These are phyloP conservation scores for Drosophila kepulauana DNA, from an alignment of 1,140 invertebrate genomes.

Conservation along the genomic window DNA sequence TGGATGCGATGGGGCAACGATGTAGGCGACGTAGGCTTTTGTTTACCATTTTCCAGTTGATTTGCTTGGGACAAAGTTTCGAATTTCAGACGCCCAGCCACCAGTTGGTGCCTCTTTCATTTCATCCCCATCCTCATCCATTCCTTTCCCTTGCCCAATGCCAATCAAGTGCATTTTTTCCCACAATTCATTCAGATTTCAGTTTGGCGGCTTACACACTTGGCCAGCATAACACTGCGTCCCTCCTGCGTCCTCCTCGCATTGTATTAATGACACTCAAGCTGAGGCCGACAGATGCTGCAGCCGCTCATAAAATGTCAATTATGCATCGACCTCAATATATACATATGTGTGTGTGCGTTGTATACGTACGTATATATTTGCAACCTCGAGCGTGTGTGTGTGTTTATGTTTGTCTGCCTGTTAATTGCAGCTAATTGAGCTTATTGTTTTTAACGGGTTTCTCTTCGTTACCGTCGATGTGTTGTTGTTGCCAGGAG, in stretches of 20 bases:
- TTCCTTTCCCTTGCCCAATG: neutral
- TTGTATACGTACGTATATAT: conserved; percentile 23
- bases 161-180: conserved; percentile 43
- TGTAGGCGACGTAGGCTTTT: conserved; percentile 45
- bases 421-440: conserved; percentile 73
- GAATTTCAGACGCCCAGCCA: conserved; percentile 56
- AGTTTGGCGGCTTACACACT: conserved; percentile 58
- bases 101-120: conserved; percentile 21
- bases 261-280: conserved; percentile 68
- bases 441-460: conserved; percentile 77
- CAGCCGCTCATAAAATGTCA: conserved; percentile 74
- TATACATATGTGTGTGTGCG: conserved; percentile 20
- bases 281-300: conserved; percentile 48
- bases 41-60: conserved; percentile 81
- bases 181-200: conserved; percentile 58
- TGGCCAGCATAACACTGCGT: conserved; percentile 27
- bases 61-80: conserved; percentile 67
- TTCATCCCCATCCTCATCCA: neutral
- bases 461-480: conserved; percentile 6
- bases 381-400: neutral
- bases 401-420: conserved; percentile 10
- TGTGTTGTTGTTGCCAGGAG: conserved; percentile 28
- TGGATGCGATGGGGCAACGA: conserved; percentile 13
- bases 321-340: conserved; percentile 52
- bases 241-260: neutral